These are phyloP conservation scores for Dinoponera quadriceps DNA, from an alignment of 1,140 invertebrate species.

Conservation along the genomic window DNA sequence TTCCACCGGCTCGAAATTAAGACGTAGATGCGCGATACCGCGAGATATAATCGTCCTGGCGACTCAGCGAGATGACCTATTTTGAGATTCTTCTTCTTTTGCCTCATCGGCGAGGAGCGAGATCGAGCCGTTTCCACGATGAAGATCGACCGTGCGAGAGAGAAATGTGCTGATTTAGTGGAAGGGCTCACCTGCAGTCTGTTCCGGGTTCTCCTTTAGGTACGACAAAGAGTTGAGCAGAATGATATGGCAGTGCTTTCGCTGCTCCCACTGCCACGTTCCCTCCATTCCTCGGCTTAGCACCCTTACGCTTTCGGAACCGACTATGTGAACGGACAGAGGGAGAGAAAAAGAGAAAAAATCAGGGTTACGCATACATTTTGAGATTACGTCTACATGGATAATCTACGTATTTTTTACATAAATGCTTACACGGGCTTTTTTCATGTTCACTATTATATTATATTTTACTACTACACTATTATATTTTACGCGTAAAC, in stretches of 20 bases:
- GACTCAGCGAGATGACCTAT: slow-evolving; percentile 39
- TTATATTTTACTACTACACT: no score
- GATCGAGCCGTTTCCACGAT: slow-evolving; percentile 45
- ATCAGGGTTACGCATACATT: no score
- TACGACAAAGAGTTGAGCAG: slow-evolving; percentile 83
- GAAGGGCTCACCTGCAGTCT: slow-evolving; percentile 78
- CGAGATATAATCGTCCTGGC: slow-evolving; percentile 61
- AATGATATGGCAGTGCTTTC: slow-evolving; percentile 84
- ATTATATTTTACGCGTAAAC: no score
- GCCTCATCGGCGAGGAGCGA: slow-evolving; percentile 7
- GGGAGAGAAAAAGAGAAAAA: slow-evolving; percentile 36
- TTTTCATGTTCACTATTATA: no score
- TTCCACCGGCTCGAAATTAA: slow-evolving; percentile 43
- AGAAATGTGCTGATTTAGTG: slow-evolving; percentile 67
- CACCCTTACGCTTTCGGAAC: slow-evolving; percentile 72
- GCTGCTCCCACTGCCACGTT: slow-evolving; percentile 84
- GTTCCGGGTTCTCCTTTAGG: slow-evolving; percentile 82
- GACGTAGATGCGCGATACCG: slow-evolving; percentile 43
- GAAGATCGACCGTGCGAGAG: slow-evolving; percentile 51
- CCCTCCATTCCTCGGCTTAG: slow-evolving; percentile 84
- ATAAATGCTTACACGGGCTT: no score
- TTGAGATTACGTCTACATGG: no score
- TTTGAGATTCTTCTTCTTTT: slow-evolving; percentile 54
- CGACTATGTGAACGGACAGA: slow-evolving; percentile 35
- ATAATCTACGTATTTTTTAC: no score